Conservation (phyloP, 1,140 invertebrate genomes). For the Zaprionus ornatus region DNA sequence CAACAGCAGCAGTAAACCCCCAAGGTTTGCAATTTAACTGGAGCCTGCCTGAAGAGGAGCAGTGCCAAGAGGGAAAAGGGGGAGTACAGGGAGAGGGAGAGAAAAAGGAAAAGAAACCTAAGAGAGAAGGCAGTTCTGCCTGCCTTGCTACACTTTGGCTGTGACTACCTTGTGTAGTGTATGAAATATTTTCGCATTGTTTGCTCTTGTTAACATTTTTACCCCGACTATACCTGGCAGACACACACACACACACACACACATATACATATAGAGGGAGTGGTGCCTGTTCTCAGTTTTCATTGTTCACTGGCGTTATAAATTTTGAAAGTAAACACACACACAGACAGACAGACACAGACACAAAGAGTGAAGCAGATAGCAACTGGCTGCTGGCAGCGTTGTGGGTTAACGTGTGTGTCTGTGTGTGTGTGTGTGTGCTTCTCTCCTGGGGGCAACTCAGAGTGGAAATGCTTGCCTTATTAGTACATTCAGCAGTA, state of each 20-base stretch:
- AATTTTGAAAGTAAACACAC: slow-evolving; percentile 74
- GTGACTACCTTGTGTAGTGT: slow-evolving; percentile 33
- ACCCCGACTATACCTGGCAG: slow-evolving; percentile 53
- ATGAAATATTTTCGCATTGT: slow-evolving; percentile 72
- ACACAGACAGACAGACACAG: slow-evolving; percentile 31
- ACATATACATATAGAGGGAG: background rate
- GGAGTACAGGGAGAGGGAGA: no score
- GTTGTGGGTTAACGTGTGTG: background rate
- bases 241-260: background rate
- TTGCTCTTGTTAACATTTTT: slow-evolving; percentile 68
- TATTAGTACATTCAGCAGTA: slow-evolving; percentile 82
- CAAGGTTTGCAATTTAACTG: slow-evolving; percentile 72
- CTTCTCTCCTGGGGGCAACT: slow-evolving; percentile 69
- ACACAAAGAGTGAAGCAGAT: slow-evolving; percentile 36
- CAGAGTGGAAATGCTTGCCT: slow-evolving; percentile 81
- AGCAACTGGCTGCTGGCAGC: slow-evolving; percentile 38
- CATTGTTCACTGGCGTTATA: slow-evolving; percentile 59
- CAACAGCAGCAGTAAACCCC: slow-evolving; percentile 27
- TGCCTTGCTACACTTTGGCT: background rate
- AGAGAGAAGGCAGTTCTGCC: background rate
- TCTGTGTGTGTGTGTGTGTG: background rate
- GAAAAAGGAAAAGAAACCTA: background rate
- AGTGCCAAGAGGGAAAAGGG: background rate
- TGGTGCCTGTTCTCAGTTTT: background rate
- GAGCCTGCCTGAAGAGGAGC: slow-evolving; percentile 15